These are phyloP conservation scores for Peribatodes rhomboidaria DNA, from an alignment of 2,888 invertebrate genomes.

Conservation along the genomic window DNA sequence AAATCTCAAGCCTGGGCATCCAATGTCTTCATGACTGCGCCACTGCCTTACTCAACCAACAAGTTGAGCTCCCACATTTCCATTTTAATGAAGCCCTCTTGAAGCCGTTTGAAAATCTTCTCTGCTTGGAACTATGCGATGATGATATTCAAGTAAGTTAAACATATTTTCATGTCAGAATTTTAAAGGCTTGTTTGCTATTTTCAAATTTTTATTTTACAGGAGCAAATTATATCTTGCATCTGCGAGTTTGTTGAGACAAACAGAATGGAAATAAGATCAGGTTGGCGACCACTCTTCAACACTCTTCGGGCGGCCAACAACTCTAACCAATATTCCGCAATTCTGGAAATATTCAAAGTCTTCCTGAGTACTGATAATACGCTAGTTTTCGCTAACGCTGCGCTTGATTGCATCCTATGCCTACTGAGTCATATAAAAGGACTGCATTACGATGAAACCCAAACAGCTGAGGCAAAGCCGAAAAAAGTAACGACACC, in stretches of 20 bases:
- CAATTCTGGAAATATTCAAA: slow-evolving; percentile 96
- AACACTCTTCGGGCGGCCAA: slow-evolving; percentile 96
- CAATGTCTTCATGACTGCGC: slow-evolving; percentile 97
- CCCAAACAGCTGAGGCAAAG: slow-evolving; percentile 78
- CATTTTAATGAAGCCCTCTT: slow-evolving; percentile 98
- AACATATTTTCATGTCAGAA: not conserved
- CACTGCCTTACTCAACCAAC: slow-evolving; percentile 94
- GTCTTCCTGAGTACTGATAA: slow-evolving; percentile 97
- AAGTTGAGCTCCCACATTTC: slow-evolving; percentile 96
- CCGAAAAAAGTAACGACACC: slow-evolving; percentile 68
- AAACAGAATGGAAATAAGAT: slow-evolving; percentile 96
- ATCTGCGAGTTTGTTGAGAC: slow-evolving; percentile 98
- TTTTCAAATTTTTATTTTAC: slow-evolving; percentile 53
- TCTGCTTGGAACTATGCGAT: slow-evolving; percentile 97
- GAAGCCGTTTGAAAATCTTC: slow-evolving; percentile 97
- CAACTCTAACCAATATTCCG: slow-evolving; percentile 90
- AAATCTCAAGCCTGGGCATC: slow-evolving; percentile 96
- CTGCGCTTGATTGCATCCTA: slow-evolving; percentile 96
- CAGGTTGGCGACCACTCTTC: slow-evolving; percentile 98
- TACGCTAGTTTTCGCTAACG: slow-evolving; percentile 96
- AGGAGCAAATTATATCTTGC: slow-evolving; percentile 97
- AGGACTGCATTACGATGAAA: slow-evolving; percentile 88
- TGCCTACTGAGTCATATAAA: slow-evolving; percentile 93
- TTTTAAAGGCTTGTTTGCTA: not conserved
- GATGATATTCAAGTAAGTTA: slow-evolving; percentile 93